These are phyloP conservation scores for Periplaneta americana DNA, from an alignment of 1,140 invertebrate species.

Conservation along the genomic window DNA sequence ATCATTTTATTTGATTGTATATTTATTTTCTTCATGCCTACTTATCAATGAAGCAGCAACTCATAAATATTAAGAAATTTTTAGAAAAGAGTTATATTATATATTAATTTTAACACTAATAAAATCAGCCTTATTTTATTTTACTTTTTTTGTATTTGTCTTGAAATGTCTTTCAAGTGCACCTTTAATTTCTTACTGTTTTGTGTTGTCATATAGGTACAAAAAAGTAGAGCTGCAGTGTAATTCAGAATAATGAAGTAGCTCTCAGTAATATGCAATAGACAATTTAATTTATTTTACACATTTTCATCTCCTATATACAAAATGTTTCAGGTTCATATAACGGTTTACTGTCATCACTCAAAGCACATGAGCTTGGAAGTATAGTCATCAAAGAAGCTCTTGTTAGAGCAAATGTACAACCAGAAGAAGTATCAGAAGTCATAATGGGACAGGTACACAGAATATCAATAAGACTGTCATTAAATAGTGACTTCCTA, in stretches of 20 bases:
- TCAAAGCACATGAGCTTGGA: conserved; percentile 70
- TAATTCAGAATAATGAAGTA: too few relatives aligned
- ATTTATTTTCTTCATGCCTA: too few relatives aligned
- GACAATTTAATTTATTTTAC: too few relatives aligned
- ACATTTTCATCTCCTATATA: too few relatives aligned
- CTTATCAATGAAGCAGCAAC: too few relatives aligned
- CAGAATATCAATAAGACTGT: neutral
- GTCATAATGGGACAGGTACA: conserved; percentile 82
- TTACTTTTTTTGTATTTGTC: neutral
- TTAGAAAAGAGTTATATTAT: neutral
- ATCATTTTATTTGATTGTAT: neutral
- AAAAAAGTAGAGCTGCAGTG: too few relatives aligned
- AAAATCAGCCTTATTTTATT: neutral
- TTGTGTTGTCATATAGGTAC: too few relatives aligned
- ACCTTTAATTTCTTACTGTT: neutral
- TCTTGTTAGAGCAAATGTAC: conserved; percentile 53
- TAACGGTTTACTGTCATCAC: conserved; percentile 58
- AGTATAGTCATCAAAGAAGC: conserved; percentile 68
- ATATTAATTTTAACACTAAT: neutral
- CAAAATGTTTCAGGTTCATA: conserved; percentile 58
- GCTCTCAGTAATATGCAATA: too few relatives aligned
- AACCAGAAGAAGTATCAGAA: conserved; percentile 63
- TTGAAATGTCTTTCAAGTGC: neutral
- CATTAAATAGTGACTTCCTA: too few relatives aligned
- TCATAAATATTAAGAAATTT: neutral